phyloP scores from a whole-genome alignment of 2,888 invertebrate species.

The Limnephilus lunatus region DNA sequence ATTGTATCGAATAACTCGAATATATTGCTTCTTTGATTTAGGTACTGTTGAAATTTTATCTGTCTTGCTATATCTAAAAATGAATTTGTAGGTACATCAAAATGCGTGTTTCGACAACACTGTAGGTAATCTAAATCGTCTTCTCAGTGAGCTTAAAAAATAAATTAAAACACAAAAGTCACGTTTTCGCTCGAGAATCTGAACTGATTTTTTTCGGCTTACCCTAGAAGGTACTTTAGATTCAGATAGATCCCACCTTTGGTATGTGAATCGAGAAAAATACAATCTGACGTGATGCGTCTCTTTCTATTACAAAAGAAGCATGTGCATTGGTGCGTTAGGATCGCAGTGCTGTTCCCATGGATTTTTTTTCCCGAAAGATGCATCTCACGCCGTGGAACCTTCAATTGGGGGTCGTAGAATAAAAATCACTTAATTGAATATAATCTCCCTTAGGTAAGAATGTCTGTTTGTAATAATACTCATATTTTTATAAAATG shows the following conservation, averaged over 20 bases:
- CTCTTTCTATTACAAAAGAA: conserved; percentile 24
- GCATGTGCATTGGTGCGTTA: conserved; percentile 55
- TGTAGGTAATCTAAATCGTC: neutral
- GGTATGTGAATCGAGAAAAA: conserved; percentile 34
- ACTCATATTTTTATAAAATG: no score
- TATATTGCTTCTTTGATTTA: no score
- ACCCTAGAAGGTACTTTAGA: neutral
- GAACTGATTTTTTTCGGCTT: neutral
- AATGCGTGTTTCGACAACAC: no score
- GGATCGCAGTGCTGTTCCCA: conserved; percentile 56
- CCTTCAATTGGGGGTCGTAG: conserved; percentile 29
- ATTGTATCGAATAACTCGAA: no score
- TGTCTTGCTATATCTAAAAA: no score
- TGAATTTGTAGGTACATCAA: no score
- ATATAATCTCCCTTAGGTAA: no score
- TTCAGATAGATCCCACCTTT: neutral
- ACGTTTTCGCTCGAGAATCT: neutral
- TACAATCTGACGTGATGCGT: conserved; percentile 46
- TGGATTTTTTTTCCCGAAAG: conserved; percentile 48
- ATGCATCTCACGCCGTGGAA: conserved; percentile 34
- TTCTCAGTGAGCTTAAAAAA: neutral
- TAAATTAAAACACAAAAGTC: neutral
- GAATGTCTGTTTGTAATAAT: no score
- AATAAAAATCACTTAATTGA: neutral
- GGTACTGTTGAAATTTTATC: no score